Percentiles rank a stretch among this genome's conserved stretches.
Conservation (phyloP, 2,797 vertebrate species). For the Heliangelus exortis region DNA sequence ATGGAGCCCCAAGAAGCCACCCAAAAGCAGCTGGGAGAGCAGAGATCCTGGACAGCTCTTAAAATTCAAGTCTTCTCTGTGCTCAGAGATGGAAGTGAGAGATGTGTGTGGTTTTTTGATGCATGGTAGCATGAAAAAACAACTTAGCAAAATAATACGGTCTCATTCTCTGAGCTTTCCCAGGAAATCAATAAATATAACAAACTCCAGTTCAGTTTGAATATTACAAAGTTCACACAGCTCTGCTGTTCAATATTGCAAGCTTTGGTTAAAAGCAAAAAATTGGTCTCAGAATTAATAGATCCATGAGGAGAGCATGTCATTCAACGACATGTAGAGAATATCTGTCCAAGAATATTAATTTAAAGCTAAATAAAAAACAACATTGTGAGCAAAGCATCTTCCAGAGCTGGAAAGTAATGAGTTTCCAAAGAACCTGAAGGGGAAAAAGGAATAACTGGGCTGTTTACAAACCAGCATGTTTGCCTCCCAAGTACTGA, state of each 20-base stretch:
- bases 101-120: constrained; percentile 9
- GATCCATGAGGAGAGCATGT: neutral
- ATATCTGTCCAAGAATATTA: neutral
- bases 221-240: neutral
- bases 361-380: constrained; percentile 14
- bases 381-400: neutral
- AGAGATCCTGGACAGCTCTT: neutral
- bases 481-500: constrained; percentile 28
- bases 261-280: constrained; percentile 15
- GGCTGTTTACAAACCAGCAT: constrained; percentile 8
- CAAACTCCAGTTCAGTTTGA: constrained; percentile 32
- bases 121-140: neutral
- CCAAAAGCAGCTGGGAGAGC: constrained; percentile 12
- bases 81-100: constrained; percentile 26
- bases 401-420: neutral
- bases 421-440: neutral
- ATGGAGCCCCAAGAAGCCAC: constrained; percentile 1
- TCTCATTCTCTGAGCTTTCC: constrained; percentile 35
- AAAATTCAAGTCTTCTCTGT: neutral
- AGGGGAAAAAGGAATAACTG: neutral
- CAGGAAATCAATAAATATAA: constrained; percentile 48
- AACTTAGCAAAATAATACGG: neutral
- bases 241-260: constrained; percentile 29
- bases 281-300: neutral
- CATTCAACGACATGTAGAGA: neutral